phyloP scores from a whole-genome alignment of 2,888 invertebrate genomes.

The Phalera bucephala region DNA sequence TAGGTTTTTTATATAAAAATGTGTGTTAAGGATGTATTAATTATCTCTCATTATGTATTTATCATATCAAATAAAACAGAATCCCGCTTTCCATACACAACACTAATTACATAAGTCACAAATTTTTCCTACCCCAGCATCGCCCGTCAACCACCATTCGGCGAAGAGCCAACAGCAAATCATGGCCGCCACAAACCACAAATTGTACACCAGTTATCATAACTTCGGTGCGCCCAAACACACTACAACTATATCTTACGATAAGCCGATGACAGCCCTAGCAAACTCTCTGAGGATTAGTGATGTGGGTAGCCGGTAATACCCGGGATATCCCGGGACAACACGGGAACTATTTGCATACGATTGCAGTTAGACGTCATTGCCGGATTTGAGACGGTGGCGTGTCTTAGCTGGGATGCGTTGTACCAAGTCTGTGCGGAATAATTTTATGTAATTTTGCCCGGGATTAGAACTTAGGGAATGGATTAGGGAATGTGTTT shows the following conservation, averaged over 20 bases:
- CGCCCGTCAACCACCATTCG: background rate
- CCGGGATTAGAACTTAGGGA: slow-evolving; percentile 33
- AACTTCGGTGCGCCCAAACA: slow-evolving; percentile 41
- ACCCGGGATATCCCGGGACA: slow-evolving; percentile 60
- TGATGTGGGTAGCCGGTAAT: slow-evolving; percentile 52
- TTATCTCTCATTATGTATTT: too few species aligned
- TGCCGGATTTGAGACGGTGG: slow-evolving; percentile 62
- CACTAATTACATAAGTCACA: too few species aligned
- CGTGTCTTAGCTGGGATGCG: slow-evolving; percentile 37
- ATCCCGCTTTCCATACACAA: too few species aligned
- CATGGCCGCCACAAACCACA: slow-evolving; percentile 30
- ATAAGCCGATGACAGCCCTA: slow-evolving; percentile 62
- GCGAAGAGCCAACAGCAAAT: slow-evolving; percentile 28
- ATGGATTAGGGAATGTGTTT: slow-evolving; percentile 1
- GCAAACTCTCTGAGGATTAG: slow-evolving; percentile 57
- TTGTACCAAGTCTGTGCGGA: slow-evolving; percentile 49
- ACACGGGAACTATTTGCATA: slow-evolving; percentile 64
- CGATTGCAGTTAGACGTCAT: slow-evolving; percentile 73
- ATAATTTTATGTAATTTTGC: slow-evolving; percentile 51
- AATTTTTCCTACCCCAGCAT: background rate
- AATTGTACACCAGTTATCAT: slow-evolving; percentile 34
- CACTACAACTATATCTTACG: slow-evolving; percentile 56
- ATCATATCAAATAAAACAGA: too few species aligned
- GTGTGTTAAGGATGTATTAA: too few species aligned
- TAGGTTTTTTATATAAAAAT: too few species aligned